phyloP scores from a whole-genome alignment of 2,113 vertebrate genomes.

The Mormyrus lacerda region DNA sequence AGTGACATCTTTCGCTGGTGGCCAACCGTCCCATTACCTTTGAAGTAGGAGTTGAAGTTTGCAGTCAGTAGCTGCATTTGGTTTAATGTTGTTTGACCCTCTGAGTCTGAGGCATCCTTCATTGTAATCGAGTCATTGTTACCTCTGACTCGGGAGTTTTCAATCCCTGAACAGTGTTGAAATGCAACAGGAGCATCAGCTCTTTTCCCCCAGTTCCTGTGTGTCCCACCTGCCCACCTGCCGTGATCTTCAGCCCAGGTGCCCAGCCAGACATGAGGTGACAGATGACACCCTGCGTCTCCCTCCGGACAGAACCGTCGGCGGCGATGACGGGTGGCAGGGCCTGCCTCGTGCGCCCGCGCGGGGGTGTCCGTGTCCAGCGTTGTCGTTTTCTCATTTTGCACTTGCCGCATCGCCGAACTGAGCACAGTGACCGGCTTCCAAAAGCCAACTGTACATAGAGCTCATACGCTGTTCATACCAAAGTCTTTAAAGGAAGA shows the following conservation, averaged over 20 bases:
- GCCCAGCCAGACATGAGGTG: not conserved
- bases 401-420: conserved; percentile 26
- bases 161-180: not conserved
- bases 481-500: conserved; percentile 55
- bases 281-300: not conserved
- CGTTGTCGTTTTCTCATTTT: conserved; percentile 33
- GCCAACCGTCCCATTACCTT: not conserved
- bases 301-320: not conserved
- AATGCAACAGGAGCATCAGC: not conserved
- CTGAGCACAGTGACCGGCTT: conserved; percentile 2
- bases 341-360: not conserved
- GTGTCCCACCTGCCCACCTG: not conserved
- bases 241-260: not conserved
- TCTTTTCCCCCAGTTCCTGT: not conserved
- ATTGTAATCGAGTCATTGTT: not conserved
- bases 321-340: not conserved
- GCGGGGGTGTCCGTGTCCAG: conserved; percentile 22
- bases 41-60: not conserved
- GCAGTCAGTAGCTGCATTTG: not conserved
- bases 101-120: not conserved
- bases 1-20: not conserved
- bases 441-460: conserved; percentile 31
- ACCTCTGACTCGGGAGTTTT: not conserved
- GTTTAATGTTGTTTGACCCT: not conserved
- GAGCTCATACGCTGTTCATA: conserved; percentile 45